Base-by-base conservation (phyloP, 1,140 invertebrate genomes). In the Drosophila simulans region DNA sequence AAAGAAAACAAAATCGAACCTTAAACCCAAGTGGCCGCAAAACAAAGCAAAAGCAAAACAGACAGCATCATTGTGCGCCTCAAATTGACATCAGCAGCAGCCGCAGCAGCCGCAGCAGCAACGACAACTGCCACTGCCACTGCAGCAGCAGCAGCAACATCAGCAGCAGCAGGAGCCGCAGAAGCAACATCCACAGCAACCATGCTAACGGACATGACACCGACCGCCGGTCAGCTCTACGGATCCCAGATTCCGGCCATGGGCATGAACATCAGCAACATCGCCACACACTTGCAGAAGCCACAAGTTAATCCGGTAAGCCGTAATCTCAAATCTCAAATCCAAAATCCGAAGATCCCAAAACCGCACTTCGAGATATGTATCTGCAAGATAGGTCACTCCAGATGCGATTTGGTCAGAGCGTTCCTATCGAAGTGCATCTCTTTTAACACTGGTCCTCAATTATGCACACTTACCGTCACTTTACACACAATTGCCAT, bases 121-220 rank as follows among this genome's bases (percentile, higher is more conserved):
- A 52, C 57, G 62, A 49, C 37, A 78, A 39, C 43, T 49, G 60
- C 39, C 58, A 13, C 48, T 68, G 31, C 31, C 31, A 31, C 31
- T 31, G 31, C 31, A 10, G 31, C 31, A 31, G 10, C 58, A 52
- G 49, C 54, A 69, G 37, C 20, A 57, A 13, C 56, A 56, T 10
- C 42, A 10, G 13, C 63, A 60, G 11, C 68, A 64, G 12, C 60
- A 73, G 20, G 20, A 22, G 20, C 2, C 20, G 27, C 71, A 69
- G 27, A 81, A 54, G 40, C 53, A 52, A 34, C 49, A 66, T 45
- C 79, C 34, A 39, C 63, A 34, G 48, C 73, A 48, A 92, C 91
- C 57, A 94, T 94, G 93, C 86, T 94, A 71, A 94, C 93, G 58
- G 93, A 94, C 90, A 93, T 94, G 93, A 93, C 93, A 68, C 93